A percentile compares a stretch with the other conserved stretches of the same genome.
Conservation (phyloP, 2,113 vertebrate species). For the Paracyprichromis sp. region DNA sequence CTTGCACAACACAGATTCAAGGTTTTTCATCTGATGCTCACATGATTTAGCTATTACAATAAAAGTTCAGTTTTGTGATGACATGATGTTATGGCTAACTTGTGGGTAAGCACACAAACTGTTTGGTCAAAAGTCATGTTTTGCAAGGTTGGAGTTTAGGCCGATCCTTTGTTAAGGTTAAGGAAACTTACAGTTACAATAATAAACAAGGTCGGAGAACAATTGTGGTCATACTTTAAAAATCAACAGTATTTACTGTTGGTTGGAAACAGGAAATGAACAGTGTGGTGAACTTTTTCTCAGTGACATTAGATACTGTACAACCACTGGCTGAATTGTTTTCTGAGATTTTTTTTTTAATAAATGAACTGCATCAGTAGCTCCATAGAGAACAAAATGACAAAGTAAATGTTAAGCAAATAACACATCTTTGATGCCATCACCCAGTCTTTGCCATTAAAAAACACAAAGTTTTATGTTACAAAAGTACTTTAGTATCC, state of each 20-base stretch:
- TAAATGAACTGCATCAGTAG: fast-evolving
- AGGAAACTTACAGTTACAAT: not conserved
- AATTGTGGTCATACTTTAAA: not conserved
- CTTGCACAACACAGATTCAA: fast-evolving
- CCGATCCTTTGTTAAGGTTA: not conserved
- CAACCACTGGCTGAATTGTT: fast-evolving
- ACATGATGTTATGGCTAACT: not conserved
- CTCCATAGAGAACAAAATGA: fast-evolving
- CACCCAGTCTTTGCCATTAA: not conserved
- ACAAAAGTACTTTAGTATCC: not conserved
- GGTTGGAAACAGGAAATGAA: not conserved
- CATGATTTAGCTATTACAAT: not conserved
- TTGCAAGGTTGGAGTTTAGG: not conserved
- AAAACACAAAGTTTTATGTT: not conserved
- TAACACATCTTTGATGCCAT: not conserved
- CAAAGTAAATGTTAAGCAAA: not conserved
- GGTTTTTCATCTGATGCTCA: fast-evolving
- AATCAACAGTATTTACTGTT: not conserved
- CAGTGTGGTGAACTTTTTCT: not conserved
- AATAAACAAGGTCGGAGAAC: not conserved
- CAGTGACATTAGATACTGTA: not conserved
- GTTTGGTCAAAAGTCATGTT: not conserved
- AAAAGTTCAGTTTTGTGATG: not conserved
- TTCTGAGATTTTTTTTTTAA: not conserved
- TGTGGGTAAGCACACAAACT: not conserved